Base-by-base conservation (phyloP, 2,113 vertebrate species). In the Smithornis capensis region DNA sequence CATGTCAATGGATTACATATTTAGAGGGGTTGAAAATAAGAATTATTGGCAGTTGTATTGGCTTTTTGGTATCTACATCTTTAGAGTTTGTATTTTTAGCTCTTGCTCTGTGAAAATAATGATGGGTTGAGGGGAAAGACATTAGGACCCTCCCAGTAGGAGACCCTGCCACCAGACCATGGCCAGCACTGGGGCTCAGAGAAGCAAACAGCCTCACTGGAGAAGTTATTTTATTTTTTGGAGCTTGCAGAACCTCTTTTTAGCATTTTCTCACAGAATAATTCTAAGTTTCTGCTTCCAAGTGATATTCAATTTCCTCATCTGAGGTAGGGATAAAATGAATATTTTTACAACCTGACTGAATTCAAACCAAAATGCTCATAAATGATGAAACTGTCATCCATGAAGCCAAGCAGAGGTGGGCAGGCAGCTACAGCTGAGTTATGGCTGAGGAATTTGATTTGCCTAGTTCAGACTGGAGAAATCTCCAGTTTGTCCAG, bases 291-390 rank as follows among this genome's bases (percentile, higher is more conserved):
- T 97, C 73, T 86, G 38, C 90, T 93, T 92, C 89, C n/a, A 50
- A 70, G 56, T 96, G 94, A 93, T 91, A 89, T 95, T 89, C 52
- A 28, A 37, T 92, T 96, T 69, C 92, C 87, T 71, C 76, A 70
- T 77, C 91, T 93, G 73, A 96, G 95, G 88, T 88, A 23, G 64
- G 68, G 92, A 90, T 86, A 83, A 92, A 88, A 93, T 74, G 96
- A 92, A 95, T 97, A 96, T 96, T 96, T 97, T 95, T 89, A n/a
- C 96, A 95, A 73, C 71, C 79, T 94, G 88, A 90, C 90, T 96
- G 92, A 97, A 96, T 94, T 88, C 79, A 86, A 94, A 93, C 85
- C 88, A 93, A 94, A 88, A 80, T 7, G 86, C 56, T 92, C 33
- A 55, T 85, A 70, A 93, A 90, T 47, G 23, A 83, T 42, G 83